These are phyloP conservation scores for Drosophila sordidula DNA, from an alignment of 2,888 invertebrate genomes.

Conservation along the genomic window DNA sequence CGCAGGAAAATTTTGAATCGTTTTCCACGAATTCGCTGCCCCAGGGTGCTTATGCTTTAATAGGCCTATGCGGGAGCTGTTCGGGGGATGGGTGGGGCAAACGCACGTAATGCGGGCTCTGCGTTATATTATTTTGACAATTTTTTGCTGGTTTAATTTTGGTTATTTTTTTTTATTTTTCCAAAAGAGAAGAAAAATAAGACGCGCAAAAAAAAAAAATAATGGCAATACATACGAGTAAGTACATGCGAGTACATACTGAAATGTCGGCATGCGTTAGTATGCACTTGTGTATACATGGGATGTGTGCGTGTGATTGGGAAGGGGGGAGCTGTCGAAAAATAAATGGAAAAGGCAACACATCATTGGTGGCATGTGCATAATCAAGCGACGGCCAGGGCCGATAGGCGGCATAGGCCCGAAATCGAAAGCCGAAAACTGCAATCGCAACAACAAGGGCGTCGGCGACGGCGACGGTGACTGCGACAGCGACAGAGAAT, in stretches of 20 bases:
- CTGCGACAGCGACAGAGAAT: conserved; percentile 39
- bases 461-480: not conserved
- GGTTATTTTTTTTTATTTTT: conserved; percentile 37
- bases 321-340: conserved; percentile 57
- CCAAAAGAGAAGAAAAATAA: conserved; percentile 32
- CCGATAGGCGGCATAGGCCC: conserved; percentile 63
- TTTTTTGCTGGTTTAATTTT: conserved; percentile 28
- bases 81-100: not conserved
- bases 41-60: conserved; percentile 42
- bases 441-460: conserved; percentile 32
- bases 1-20: conserved; percentile 10
- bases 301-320: conserved; percentile 6
- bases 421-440: conserved; percentile 61
- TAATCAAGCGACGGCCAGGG: conserved; percentile 64
- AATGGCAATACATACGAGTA: conserved; percentile 26
- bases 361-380: conserved; percentile 80
- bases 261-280: conserved; percentile 30
- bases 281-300: conserved; percentile 10
- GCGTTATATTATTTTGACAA: conserved; percentile 61
- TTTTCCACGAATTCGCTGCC: conserved; percentile 6
- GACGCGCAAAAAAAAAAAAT: conserved; percentile 7
- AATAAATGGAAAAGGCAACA: conserved; percentile 70
- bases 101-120: conserved; percentile 52
- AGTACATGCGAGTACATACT: conserved; percentile 47
- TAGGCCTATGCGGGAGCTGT: conserved; percentile 32